Base-by-base conservation (phyloP, 2,797 vertebrate species). In the Telmatherina bonti region DNA sequence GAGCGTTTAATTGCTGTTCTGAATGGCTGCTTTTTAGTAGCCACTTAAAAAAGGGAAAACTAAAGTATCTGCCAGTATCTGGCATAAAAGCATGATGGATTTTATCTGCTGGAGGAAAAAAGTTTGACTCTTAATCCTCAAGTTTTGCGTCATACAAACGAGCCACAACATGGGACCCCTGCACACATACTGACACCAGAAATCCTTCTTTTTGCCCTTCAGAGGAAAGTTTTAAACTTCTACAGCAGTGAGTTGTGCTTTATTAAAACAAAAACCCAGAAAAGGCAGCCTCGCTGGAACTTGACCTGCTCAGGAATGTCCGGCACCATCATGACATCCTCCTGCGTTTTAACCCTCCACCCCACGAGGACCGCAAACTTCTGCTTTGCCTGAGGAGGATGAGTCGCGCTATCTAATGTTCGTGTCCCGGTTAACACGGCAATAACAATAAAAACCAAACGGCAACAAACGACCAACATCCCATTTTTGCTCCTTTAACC, bases 391-490 rank as follows among this genome's bases (percentile, higher is more conserved):
- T 94, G 94, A 95, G 96, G 96, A 97, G 93, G 93, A 96, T 93
- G 95, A 92, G 88, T 96, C 95, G 94, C 92, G 95, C 93, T 93
- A 90, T 62, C 93, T 92, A 92, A 77, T 94, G 93, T 90, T 95
- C 91, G 93, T 69, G 92, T 92, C 86, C 90, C 85, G 91, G 80
- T 93, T 95, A 95, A 95, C 88, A 91, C 82, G 86, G 93, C 91
- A 80, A 96, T 95, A 96, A 95, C 95, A 96, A 96, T 98, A 97
- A 98, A 98, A 95, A 91, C 91, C 84, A 93, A 94, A 96, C 93
- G 93, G 74, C 93, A 94, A 95, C 75, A 86, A 87, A 84, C 4
- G 10, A 74, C 73, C 64, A 71, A 77, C 95, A 94, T 94, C 94
- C 95, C 94, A 95, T 96, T 96, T 96, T 93, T 95, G 82, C 81